These are phyloP conservation scores for Alouatta palliata DNA, from an alignment of 2,113 vertebrate genomes.

Conservation along the genomic window DNA sequence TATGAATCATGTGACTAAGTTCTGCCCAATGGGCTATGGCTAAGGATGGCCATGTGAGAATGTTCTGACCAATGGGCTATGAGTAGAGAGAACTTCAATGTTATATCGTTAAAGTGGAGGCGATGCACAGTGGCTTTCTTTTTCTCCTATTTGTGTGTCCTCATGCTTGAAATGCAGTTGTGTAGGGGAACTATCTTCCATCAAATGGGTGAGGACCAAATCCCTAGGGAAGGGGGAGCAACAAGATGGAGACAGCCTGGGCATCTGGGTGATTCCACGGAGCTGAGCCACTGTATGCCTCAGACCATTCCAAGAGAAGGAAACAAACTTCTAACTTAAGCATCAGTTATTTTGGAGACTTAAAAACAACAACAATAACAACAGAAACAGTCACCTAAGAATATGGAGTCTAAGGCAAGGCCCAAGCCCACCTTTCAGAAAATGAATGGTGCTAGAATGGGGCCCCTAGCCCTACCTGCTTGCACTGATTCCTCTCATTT, in stretches of 20 bases:
- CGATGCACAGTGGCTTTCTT: fast-evolving
- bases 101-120: too few relatives aligned
- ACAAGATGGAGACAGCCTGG: neutral
- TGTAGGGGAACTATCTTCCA: fast-evolving
- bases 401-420: neutral
- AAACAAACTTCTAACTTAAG: neutral
- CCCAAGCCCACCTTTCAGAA: neutral
- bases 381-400: neutral
- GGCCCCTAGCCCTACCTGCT: neutral
- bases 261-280: neutral
- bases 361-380: too few relatives aligned
- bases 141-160: fast-evolving
- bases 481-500: neutral
- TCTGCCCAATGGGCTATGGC: neutral
- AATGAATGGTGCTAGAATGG: neutral
- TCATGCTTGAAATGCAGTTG: fast-evolving
- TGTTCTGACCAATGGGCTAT: neutral
- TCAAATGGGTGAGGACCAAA: neutral
- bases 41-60: neutral
- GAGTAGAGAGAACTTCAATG: neutral
- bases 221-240: too few relatives aligned
- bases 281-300: neutral
- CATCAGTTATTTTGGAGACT: neutral
- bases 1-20: neutral
- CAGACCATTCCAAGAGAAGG: neutral